These are phyloP conservation scores for Orbicella faveolata DNA, from an alignment of 64 coral and sea anemone species.

Conservation along the genomic window DNA sequence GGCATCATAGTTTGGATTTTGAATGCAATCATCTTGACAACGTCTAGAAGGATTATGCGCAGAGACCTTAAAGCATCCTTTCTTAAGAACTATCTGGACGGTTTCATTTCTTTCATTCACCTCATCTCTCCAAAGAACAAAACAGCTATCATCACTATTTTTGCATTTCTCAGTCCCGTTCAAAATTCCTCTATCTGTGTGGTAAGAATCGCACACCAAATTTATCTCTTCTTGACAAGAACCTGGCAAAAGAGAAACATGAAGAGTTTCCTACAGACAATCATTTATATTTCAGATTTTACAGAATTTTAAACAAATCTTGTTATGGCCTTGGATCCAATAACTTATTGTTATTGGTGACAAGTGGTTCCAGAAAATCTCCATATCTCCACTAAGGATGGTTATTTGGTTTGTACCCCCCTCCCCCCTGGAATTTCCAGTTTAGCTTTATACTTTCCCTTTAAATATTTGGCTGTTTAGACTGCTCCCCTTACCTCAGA, in stretches of 20 bases:
- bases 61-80: conserved; percentile 45
- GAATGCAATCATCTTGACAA: conserved; percentile 64
- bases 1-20: conserved; percentile 38
- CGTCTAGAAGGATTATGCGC: neutral
- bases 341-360: no score
- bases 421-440: no score
- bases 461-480: no score
- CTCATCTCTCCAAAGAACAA: conserved; percentile 12
- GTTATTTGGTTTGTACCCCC: no score
- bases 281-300: no score
- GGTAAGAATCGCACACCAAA: conserved; percentile 2
- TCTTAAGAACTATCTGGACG: neutral
- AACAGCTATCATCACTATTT: neutral
- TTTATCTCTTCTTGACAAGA: neutral
- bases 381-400: no score
- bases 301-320: no score
- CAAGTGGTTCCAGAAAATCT: no score
- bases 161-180: conserved; percentile 13
- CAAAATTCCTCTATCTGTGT: neutral
- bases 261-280: no score
- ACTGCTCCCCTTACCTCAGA: no score
- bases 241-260: neutral
- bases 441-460: no score
- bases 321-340: no score
- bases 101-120: conserved; percentile 17